phyloP scores from a whole-genome alignment of 1,140 invertebrate species.

The Lethrus apterus region DNA sequence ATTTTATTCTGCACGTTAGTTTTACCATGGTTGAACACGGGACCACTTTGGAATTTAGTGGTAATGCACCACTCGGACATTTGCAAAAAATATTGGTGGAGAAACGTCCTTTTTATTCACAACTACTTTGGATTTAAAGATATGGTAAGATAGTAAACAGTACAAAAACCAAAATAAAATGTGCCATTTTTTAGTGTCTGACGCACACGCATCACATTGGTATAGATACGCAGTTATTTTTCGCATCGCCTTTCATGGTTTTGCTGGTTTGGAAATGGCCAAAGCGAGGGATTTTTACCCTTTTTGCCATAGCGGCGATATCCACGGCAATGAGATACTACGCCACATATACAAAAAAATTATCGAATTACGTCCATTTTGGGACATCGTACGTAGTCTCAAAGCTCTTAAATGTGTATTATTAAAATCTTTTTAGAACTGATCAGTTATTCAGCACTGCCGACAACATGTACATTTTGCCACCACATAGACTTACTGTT shows the following conservation, averaged over 20 bases:
- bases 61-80: conserved; percentile 52
- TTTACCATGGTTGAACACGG: conserved; percentile 50
- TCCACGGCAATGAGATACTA: conserved; percentile 60
- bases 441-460: conserved; percentile 61
- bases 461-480: conserved; percentile 62
- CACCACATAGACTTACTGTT: conserved; percentile 59
- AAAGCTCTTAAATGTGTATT: no score
- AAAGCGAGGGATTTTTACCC: conserved; percentile 46
- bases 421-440: conserved; percentile 49
- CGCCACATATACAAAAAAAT: conserved; percentile 53
- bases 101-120: conserved; percentile 54
- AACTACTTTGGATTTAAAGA: conserved; percentile 56
- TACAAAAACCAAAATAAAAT: no score
- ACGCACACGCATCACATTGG: conserved; percentile 65
- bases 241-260: conserved; percentile 59
- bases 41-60: conserved; percentile 56
- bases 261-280: conserved; percentile 59
- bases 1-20: conserved; percentile 60
- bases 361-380: conserved; percentile 65
- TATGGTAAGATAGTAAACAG: conserved; percentile 53
- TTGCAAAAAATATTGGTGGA: conserved; percentile 55
- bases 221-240: conserved; percentile 74
- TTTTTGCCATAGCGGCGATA: conserved; percentile 45
- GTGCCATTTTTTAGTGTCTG: conserved; percentile 56
- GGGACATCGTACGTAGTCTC: conserved; percentile 64